Percentiles rank a stretch among this genome's conserved stretches.
phyloP scores from a whole-genome alignment of 2,888 invertebrate species.

The Campopleginae sp. region DNA sequence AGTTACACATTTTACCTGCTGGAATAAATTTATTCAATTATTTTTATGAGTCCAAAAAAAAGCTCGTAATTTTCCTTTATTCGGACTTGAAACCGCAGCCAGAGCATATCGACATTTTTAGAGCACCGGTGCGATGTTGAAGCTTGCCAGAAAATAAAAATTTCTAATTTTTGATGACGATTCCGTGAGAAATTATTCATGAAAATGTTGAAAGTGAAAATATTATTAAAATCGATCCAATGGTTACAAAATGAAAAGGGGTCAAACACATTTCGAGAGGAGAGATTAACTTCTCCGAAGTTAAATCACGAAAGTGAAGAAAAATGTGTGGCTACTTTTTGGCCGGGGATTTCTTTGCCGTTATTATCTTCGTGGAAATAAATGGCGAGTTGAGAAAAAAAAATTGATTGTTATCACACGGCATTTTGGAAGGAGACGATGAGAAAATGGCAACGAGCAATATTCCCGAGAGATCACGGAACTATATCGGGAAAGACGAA shows the following conservation, averaged over 20 bases:
- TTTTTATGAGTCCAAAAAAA: no score
- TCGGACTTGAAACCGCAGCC: no score
- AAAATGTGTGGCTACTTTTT: neutral
- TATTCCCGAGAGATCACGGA: slow-evolving; percentile 47
- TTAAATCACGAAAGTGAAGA: neutral
- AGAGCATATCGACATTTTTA: no score
- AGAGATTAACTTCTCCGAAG: neutral
- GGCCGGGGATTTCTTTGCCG: neutral
- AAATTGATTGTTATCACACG: slow-evolving; percentile 46
- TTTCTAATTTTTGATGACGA: no score
- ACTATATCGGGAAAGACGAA: slow-evolving; percentile 54
- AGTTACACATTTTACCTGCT: neutral
- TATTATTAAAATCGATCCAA: no score
- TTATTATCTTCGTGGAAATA: slow-evolving; percentile 14
- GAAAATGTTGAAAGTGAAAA: no score
- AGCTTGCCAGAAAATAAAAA: no score
- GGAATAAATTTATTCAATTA: neutral
- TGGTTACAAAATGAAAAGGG: no score
- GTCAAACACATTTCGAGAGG: no score
- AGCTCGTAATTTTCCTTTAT: no score
- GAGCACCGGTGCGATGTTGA: no score
- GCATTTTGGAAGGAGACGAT: slow-evolving; percentile 5
- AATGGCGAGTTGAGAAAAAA: slow-evolving; percentile 18
- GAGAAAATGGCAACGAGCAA: slow-evolving; percentile 26
- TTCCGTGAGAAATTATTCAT: neutral